These are phyloP conservation scores for Calliopsis andreniformis DNA, from an alignment of 1,140 invertebrate species.

Conservation along the genomic window DNA sequence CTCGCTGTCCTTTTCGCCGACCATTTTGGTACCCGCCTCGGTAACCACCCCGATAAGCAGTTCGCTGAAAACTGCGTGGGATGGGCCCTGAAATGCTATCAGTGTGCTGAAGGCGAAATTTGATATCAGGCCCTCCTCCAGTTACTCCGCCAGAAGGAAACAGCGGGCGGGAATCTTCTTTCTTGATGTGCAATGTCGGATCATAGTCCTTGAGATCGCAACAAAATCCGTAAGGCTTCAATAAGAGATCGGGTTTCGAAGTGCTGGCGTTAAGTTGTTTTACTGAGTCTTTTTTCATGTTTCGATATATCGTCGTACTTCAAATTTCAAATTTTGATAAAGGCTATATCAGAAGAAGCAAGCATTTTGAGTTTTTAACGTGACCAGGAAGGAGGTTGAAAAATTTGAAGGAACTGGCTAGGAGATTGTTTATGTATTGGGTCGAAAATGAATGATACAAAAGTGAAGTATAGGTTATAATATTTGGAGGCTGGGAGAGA, in stretches of 20 bases:
- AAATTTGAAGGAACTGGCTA: conserved; percentile 22
- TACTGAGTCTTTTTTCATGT: conserved; percentile 24
- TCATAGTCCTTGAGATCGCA: conserved; percentile 66
- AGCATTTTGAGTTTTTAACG: neutral
- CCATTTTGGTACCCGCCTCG: neutral
- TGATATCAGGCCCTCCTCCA: conserved; percentile 64
- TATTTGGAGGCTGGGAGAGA: no score
- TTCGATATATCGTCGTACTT: neutral
- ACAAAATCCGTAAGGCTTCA: conserved; percentile 73
- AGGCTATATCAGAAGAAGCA: neutral
- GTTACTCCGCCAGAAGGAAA: conserved; percentile 39
- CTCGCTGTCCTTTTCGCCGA: neutral
- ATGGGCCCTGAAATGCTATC: neutral
- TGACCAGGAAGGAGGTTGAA: neutral
- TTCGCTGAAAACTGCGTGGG: conserved; percentile 14
- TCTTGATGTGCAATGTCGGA: conserved; percentile 47
- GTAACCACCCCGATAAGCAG: neutral
- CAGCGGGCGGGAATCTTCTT: neutral
- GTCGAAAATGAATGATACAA: conserved; percentile 1
- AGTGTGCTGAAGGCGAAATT: conserved; percentile 63
- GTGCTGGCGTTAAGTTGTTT: neutral
- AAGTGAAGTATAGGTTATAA: neutral
- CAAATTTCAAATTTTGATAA: conserved; percentile 7
- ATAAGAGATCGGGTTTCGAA: neutral
- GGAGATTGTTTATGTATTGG: neutral